phyloP scores from a whole-genome alignment of 2,113 vertebrate species.

The Terrapene triunguis region DNA sequence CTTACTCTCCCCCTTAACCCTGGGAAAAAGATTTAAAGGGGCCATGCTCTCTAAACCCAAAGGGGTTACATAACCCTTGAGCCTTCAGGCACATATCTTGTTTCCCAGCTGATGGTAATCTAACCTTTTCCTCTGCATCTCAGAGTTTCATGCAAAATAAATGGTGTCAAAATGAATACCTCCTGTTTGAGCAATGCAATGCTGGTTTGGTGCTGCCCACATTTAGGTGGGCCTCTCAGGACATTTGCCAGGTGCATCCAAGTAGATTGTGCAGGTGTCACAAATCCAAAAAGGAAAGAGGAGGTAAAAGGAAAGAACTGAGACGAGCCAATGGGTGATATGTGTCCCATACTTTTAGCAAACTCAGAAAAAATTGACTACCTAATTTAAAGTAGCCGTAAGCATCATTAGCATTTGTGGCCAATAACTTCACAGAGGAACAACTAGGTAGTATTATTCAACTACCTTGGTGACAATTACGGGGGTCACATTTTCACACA shows the following conservation, averaged over 20 bases:
- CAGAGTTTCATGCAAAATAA: not conserved
- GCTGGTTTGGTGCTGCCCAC: not conserved
- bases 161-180: not conserved
- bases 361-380: not conserved
- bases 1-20: too few species aligned
- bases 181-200: not conserved
- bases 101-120: not conserved
- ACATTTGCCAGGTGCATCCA: not conserved
- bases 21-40: too few species aligned
- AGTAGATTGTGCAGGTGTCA: not conserved
- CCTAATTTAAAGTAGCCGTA: not conserved
- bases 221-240: not conserved
- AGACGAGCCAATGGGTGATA: not conserved
- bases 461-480: fast-evolving
- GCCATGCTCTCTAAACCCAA: too few species aligned
- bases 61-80: not conserved
- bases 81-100: not conserved
- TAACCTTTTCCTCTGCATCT: not conserved
- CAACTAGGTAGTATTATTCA: not conserved
- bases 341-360: not conserved
- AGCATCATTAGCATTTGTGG: not conserved
- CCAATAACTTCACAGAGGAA: not conserved
- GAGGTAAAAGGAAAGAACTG: not conserved
- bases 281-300: not conserved
- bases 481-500: not conserved